phyloP scores from a whole-genome alignment of 1,140 invertebrate genomes.

The Aricia agestis region DNA sequence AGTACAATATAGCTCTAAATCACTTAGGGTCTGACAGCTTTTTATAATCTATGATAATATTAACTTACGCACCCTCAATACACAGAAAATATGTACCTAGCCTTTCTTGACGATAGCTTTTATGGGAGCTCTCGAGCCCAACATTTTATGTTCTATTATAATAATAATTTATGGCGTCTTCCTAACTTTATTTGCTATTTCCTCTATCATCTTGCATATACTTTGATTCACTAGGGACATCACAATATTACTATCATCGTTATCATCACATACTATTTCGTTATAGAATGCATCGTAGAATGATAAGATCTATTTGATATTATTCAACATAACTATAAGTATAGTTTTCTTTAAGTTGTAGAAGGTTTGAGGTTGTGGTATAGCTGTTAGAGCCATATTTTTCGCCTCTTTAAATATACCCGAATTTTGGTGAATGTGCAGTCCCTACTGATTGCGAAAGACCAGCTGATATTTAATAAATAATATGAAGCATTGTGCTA shows the following conservation, averaged over 20 bases:
- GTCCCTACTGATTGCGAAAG: no score
- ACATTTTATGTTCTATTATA: background rate
- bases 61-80: background rate
- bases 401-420: no score
- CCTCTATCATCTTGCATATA: background rate
- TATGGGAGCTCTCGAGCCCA: background rate
- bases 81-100: background rate
- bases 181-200: background rate
- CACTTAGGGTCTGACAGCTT: background rate
- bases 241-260: background rate
- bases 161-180: background rate
- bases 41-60: conserved; percentile 1
- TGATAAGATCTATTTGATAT: no score
- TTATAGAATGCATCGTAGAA: no score
- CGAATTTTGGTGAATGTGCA: no score
- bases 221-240: background rate
- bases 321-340: no score
- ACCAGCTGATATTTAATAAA: no score
- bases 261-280: background rate
- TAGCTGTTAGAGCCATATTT: no score
- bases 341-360: no score
- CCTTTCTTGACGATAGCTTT: background rate
- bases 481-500: no score
- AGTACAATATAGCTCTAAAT: background rate
- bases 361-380: no score